Evolutionary conservation across 1,140 invertebrate species (phyloP), one percentile per base, ranked within the genome.

Genomic region (Penaeus indicus): DNA sequence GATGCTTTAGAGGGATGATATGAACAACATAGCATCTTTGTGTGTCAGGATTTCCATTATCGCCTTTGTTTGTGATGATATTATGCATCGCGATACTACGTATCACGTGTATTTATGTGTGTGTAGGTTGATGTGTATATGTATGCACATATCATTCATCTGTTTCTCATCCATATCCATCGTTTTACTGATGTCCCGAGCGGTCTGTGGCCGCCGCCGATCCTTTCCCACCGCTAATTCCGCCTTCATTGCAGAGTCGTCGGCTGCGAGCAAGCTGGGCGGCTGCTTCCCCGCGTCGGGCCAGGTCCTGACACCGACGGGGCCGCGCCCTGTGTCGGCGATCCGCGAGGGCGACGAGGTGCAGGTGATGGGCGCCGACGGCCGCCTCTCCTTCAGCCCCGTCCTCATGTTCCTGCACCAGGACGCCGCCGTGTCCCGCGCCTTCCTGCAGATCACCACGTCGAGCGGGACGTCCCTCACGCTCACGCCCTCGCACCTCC

Each of bases 361-460:
- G 42, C 94, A 97, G n/a, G 94, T 97, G n/a, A 92, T 96, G 85
- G 95, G 96, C 90, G 90, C 92, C 0, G 89, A 93, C 27, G 96
- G 96, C 7, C 93, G 95, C 77, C 92, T 96, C 8, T 94, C 95
- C 19, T 99, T 95, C 93, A 97, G 96, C 92, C 95, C 97, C 92
- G 96, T 98, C n/a, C 94, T 98, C 80, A 94, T 97, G 77, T 99
- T 98, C 93, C 94, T 99, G 91, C 97, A 99, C 92, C 94, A 96
- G 86, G 95, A 97, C 91, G 93, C 94, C 1, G 93, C 94, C 11
- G 94, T 95, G 82, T 94, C 93, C 64, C 93, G 95, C 54, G 94
- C 95, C 88, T 98, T 97, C 92, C 93, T 97, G 4, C 93, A 94
- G 77, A 91, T 99, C 18, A 93, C 93, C 25, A 96, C 97, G 0